Conservation (phyloP, 2,113 vertebrate species). For the Alouatta palliata region DNA sequence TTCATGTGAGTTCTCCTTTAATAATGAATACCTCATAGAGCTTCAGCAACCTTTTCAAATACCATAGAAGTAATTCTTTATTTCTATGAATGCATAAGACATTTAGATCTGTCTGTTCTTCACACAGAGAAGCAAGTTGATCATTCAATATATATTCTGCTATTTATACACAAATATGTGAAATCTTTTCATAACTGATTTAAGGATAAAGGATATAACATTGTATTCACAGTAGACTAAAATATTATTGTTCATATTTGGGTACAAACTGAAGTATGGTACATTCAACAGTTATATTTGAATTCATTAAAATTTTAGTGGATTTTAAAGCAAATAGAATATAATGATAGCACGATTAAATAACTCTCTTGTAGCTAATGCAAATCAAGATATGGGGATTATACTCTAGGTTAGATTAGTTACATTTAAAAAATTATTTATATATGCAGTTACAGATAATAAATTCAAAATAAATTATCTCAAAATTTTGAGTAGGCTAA, state of each 20-base stretch:
- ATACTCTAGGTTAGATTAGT: not conserved
- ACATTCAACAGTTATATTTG: not conserved
- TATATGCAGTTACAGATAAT: not conserved
- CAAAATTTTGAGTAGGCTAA: not conserved
- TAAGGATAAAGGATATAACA: not conserved
- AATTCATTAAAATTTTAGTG: not conserved
- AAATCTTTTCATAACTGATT: not conserved
- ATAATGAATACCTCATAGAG: not conserved
- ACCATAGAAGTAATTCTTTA: not conserved
- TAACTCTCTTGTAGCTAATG: not conserved
- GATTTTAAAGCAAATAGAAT: not conserved
- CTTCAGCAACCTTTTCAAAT: conserved; percentile 49
- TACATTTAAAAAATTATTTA: not conserved
- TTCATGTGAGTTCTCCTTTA: not conserved
- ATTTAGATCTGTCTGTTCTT: conserved; percentile 11
- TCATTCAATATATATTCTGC: not conserved
- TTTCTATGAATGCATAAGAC: not conserved
- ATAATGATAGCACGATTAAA: not conserved
- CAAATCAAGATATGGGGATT: not conserved
- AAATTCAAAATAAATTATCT: not conserved
- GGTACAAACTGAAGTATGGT: not conserved
- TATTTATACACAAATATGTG: not conserved
- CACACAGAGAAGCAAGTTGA: not conserved
- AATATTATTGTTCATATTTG: not conserved
- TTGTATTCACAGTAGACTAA: not conserved